Conservation (phyloP, 2,888 invertebrate species). For the Thyatira batis region DNA sequence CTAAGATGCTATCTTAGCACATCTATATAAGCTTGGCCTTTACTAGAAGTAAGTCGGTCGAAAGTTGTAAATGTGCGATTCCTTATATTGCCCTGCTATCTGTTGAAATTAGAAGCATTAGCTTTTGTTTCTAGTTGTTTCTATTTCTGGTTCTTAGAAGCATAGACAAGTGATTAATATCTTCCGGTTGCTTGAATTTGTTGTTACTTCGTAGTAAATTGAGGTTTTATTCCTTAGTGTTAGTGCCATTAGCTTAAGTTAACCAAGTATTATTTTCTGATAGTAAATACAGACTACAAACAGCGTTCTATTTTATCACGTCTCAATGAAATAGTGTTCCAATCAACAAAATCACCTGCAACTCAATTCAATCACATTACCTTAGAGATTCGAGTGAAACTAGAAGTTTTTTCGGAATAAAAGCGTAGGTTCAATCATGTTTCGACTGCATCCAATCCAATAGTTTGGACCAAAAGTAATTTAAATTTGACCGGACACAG, state of each 20-base stretch:
- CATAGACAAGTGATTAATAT: neutral
- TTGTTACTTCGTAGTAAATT: too few relatives aligned
- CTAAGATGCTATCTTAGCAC: constrained; percentile 25
- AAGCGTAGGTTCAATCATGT: neutral
- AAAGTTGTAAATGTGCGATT: neutral
- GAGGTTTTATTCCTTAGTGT: neutral
- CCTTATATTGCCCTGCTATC: neutral
- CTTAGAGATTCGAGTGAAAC: neutral
- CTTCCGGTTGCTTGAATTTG: neutral
- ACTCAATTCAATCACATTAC: neutral
- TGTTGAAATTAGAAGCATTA: neutral
- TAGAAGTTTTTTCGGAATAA: neutral
- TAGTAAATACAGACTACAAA: too few relatives aligned
- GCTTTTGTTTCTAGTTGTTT: neutral
- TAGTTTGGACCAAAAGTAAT: neutral
- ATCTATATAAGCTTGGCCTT: constrained; percentile 10
- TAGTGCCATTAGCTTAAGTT: too few relatives aligned
- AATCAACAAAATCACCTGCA: neutral
- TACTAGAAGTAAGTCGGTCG: constrained; percentile 6
- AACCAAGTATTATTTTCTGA: too few relatives aligned
- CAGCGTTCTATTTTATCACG: too few relatives aligned
- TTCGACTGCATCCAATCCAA: neutral
- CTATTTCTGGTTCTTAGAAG: neutral
- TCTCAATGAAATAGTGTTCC: neutral
- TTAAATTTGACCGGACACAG: neutral